phyloP scores from a whole-genome alignment of 2,797 vertebrate genomes.

The Bufotes viridis region DNA sequence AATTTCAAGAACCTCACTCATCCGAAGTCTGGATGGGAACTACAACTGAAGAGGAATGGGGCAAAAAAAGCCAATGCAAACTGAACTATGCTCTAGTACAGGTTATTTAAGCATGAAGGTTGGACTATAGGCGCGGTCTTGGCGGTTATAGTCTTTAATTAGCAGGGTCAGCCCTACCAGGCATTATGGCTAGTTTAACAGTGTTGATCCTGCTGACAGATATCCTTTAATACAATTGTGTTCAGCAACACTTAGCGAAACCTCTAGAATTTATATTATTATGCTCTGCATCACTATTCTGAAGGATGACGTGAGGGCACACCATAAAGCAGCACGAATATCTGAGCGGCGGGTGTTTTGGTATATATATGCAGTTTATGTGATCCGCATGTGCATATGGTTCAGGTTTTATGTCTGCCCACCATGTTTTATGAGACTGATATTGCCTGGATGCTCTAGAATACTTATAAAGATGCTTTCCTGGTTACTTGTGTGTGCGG shows the following conservation, averaged over 20 bases:
- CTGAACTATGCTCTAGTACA: too few species aligned
- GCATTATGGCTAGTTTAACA: too few species aligned
- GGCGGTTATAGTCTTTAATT: too few species aligned
- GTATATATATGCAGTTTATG: slow-evolving; percentile 1
- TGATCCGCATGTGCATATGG: background rate
- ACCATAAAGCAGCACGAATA: background rate
- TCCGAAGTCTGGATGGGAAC: too few species aligned
- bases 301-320: background rate
- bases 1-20: too few species aligned
- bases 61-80: too few species aligned
- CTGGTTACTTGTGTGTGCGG: background rate
- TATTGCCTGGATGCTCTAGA: slow-evolving; percentile 15
- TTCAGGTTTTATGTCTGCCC: slow-evolving; percentile 12
- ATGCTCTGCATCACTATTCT: background rate
- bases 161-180: too few species aligned
- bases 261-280: background rate
- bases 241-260: background rate
- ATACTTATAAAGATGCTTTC: background rate
- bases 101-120: too few species aligned
- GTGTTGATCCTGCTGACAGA: too few species aligned
- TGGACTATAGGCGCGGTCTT: too few species aligned
- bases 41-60: too few species aligned
- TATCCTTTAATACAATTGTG: background rate
- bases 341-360: background rate
- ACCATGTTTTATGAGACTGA: background rate